Evolutionary conservation across 2,888 invertebrate species (phyloP).

Genomic region (Malthinus seriepunctatus): DNA sequence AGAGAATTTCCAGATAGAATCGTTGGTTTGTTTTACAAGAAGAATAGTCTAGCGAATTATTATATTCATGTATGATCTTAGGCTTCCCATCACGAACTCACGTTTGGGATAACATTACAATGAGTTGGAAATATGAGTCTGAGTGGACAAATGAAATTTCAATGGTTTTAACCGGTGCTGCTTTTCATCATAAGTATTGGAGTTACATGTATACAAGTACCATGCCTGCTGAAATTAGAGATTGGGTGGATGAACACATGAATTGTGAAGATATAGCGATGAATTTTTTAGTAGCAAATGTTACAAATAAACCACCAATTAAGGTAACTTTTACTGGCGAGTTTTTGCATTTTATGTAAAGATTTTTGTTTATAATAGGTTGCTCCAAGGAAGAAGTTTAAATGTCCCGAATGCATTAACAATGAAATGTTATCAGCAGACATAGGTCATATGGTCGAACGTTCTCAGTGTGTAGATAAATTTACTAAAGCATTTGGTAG

Average conservation of each 20-base stretch:
- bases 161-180: constrained; percentile 95
- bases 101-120: constrained; percentile 87
- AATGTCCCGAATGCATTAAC: constrained; percentile 93
- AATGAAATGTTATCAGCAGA: constrained; percentile 94
- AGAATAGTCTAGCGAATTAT: not conserved
- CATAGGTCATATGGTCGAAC: constrained; percentile 88
- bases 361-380: constrained; percentile 61
- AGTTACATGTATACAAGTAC: constrained; percentile 89
- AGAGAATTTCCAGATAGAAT: constrained; percentile 95
- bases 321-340: constrained; percentile 60
- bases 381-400: constrained; percentile 94
- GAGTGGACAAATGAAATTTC: constrained; percentile 98
- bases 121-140: constrained; percentile 91
- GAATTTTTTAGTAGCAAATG: constrained; percentile 94
- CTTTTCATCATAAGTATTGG: constrained; percentile 97
- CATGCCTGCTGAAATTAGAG: constrained; percentile 82
- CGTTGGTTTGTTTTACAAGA: constrained; percentile 57
- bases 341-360: not conserved
- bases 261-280: constrained; percentile 98
- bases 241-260: constrained; percentile 94
- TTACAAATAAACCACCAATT: constrained; percentile 92
- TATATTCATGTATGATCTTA: constrained; percentile 25
- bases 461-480: constrained; percentile 86
- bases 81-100: constrained; percentile 96
- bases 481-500: constrained; percentile 76